Conservation (phyloP, 1,140 invertebrate genomes). For the Berghia stephanieae region DNA sequence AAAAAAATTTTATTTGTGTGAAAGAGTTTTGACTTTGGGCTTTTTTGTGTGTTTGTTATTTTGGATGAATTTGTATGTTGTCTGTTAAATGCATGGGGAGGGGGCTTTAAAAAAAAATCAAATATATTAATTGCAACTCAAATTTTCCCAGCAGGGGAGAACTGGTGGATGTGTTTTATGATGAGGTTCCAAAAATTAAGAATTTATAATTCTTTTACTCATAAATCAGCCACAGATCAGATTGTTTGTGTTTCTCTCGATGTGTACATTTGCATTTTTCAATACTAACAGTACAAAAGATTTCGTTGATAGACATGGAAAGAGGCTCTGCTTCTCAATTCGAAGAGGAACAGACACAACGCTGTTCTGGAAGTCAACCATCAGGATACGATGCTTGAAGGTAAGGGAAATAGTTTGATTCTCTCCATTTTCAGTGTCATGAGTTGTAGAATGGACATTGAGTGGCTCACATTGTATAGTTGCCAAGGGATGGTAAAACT, state of each 20-base stretch:
- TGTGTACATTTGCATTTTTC: neutral
- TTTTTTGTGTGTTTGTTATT: too few species aligned
- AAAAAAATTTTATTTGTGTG: too few species aligned
- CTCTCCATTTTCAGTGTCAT: neutral
- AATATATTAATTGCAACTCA: neutral
- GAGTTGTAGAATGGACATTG: neutral
- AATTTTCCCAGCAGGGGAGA: too few species aligned
- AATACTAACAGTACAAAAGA: conserved; percentile 69
- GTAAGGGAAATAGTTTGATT: conserved; percentile 50
- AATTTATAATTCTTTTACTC: neutral
- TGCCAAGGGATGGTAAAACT: too few species aligned
- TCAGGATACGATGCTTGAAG: conserved; percentile 76
- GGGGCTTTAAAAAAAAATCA: neutral
- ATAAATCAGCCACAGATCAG: neutral
- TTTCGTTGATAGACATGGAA: conserved; percentile 72
- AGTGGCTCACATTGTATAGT: neutral
- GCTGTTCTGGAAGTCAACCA: conserved; percentile 76
- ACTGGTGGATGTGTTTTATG: too few species aligned
- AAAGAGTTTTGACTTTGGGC: too few species aligned
- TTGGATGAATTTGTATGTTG: too few species aligned
- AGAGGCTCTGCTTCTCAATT: conserved; percentile 75
- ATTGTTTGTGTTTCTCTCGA: neutral
- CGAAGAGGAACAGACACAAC: conserved; percentile 74
- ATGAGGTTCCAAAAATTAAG: too few species aligned
- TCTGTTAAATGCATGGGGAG: too few species aligned